Conservation (phyloP, 53 echinoderm and acorn worm genomes). For the Arbacia lixula region DNA sequence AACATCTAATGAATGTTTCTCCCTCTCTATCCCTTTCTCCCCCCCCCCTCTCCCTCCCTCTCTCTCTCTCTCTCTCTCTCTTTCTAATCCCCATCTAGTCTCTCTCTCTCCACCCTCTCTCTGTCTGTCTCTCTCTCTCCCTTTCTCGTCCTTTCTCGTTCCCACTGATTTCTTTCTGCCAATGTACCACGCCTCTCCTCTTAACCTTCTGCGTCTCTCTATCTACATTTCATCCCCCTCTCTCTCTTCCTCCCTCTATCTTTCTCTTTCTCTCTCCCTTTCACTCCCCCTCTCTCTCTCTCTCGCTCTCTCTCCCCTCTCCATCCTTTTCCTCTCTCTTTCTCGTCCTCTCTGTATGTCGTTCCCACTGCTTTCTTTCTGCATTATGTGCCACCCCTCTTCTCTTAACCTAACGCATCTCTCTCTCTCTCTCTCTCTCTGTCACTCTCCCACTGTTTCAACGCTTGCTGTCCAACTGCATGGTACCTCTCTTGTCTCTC, state of each 20-base stretch:
- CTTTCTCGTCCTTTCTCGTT: not conserved
- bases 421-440: too few species aligned
- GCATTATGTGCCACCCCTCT: too few species aligned
- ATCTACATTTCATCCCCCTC: too few species aligned
- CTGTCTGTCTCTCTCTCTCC: not conserved
- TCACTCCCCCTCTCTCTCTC: not conserved
- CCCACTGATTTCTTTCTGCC: not conserved
- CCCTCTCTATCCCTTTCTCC: not conserved
- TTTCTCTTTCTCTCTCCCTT: constrained; percentile 3
- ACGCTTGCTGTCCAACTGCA: too few species aligned
- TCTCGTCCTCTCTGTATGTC: too few species aligned
- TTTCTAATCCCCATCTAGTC: not conserved
- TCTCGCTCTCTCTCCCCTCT: too few species aligned
- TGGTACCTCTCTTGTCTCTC: too few species aligned
- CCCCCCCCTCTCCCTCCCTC: not conserved
- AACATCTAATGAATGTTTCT: too few species aligned
- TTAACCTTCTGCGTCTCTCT: not conserved
- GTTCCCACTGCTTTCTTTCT: too few species aligned
- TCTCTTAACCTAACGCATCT: too few species aligned
- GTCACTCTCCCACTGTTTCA: too few species aligned
- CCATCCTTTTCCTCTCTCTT: too few species aligned
- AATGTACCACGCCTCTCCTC: not conserved
- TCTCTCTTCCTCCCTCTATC: not conserved
- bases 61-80: not conserved
- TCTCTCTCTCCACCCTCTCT: not conserved